phyloP scores from a whole-genome alignment of 2,113 vertebrate species.

The Anhinga anhinga region DNA sequence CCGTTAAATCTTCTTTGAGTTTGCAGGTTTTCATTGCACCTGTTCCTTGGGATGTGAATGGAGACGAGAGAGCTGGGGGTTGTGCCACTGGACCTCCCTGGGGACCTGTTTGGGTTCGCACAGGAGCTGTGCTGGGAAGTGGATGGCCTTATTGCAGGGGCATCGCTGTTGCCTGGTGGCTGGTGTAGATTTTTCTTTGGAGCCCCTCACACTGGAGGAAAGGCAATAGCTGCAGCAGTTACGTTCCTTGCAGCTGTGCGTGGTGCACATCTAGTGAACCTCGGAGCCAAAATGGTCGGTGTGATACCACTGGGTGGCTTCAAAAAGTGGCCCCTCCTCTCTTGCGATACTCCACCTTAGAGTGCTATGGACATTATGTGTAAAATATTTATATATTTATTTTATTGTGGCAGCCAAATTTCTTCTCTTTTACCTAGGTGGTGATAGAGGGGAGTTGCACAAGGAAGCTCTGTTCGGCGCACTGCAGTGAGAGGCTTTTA shows the following conservation, averaged over 20 bases:
- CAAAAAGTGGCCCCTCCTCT: too few species aligned
- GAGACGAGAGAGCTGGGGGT: neutral
- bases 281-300: neutral
- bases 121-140: neutral
- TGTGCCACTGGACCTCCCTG: fast-evolving
- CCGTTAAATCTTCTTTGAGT: neutral
- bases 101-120: neutral
- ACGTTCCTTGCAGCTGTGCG: fast-evolving
- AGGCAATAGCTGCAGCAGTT: neutral
- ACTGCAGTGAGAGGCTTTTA: neutral
- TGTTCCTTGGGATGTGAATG: neutral
- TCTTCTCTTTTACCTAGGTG: neutral
- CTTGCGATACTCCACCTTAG: neutral
- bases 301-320: neutral
- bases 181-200: neutral
- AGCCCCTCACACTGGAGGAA: neutral
- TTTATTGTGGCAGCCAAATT: neutral
- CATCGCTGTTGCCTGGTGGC: neutral
- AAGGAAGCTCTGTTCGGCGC: fast-evolving
- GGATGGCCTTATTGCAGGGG: neutral
- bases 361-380: neutral
- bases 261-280: too few species aligned
- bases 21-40: fast-evolving
- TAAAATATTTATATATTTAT: neutral
- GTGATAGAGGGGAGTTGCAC: neutral